A percentile compares a stretch with the other conserved stretches of the same genome.
phyloP scores from a whole-genome alignment of 2,797 vertebrate genomes.

The Neopelma chrysocephalum region DNA sequence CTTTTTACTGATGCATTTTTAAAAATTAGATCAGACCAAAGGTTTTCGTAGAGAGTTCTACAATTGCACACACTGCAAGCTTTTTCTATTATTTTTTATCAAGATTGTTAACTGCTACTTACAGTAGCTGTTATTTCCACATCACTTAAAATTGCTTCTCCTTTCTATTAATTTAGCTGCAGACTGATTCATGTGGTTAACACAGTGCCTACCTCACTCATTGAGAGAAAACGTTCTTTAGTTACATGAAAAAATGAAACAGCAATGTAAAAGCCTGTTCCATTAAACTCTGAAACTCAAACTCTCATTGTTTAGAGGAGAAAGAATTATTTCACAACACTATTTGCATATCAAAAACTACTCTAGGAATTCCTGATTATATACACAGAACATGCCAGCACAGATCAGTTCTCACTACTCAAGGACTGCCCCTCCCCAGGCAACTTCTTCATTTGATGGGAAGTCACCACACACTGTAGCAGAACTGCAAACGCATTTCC shows the following conservation, averaged over 20 bases:
- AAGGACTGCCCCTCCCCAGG: neutral
- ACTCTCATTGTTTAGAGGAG: neutral
- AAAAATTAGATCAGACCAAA: neutral
- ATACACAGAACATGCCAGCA: neutral
- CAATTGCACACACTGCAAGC: neutral
- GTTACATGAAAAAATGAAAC: neutral
- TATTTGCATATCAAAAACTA: neutral
- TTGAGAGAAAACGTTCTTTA: neutral
- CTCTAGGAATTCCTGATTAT: neutral
- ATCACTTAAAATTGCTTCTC: neutral
- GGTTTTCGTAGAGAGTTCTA: neutral
- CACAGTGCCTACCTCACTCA: neutral
- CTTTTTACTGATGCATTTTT: neutral
- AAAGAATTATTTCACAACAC: neutral
- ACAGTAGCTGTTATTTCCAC: neutral
- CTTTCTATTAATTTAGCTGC: neutral
- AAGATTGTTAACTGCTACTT: neutral
- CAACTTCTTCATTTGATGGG: conserved; percentile 34
- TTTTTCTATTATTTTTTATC: neutral
- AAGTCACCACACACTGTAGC: neutral
- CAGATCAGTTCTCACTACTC: neutral
- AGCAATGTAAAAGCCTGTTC: neutral
- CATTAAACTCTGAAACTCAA: neutral
- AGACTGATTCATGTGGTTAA: neutral
- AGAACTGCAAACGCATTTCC: neutral